Conservation (phyloP, 2,797 vertebrate species). For the Microtus californicus region DNA sequence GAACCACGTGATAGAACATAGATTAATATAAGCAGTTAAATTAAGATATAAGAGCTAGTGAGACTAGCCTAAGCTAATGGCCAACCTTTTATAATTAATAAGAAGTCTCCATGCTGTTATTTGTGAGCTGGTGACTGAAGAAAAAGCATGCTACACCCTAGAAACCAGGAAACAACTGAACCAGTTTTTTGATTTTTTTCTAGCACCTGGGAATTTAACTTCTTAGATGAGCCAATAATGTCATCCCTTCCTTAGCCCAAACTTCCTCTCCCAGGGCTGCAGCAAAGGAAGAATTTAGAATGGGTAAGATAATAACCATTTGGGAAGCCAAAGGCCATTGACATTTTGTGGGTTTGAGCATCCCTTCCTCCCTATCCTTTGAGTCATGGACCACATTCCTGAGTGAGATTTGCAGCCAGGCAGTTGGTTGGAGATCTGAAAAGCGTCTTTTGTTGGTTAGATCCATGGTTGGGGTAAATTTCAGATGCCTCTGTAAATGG, state of each 20-base stretch:
- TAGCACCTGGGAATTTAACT: slow-evolving; percentile 31
- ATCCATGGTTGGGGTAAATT: neutral
- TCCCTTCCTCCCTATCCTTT: neutral
- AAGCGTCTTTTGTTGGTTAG: neutral
- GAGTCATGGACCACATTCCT: slow-evolving; percentile 14
- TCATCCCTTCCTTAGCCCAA: slow-evolving; percentile 53
- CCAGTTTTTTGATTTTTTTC: slow-evolving; percentile 16
- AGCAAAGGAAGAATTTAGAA: slow-evolving; percentile 22
- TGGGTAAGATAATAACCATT: slow-evolving; percentile 21
- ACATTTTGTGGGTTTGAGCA: neutral
- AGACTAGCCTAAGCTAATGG: neutral
- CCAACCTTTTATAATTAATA: neutral
- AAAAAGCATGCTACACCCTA: neutral
- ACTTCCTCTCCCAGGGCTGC: slow-evolving; percentile 6
- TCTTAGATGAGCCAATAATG: neutral
- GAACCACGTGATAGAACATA: neutral
- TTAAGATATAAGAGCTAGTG: neutral
- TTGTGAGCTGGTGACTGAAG: neutral
- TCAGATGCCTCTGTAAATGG: neutral
- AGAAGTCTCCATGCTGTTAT: neutral
- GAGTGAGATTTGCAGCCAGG: slow-evolving; percentile 20
- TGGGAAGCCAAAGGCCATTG: slow-evolving; percentile 15
- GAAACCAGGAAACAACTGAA: slow-evolving; percentile 55
- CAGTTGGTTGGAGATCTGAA: neutral
- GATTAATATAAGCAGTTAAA: neutral